Evolutionary conservation across 1,140 invertebrate genomes (phyloP).

Genomic region (Elysia chlorotica): DNA sequence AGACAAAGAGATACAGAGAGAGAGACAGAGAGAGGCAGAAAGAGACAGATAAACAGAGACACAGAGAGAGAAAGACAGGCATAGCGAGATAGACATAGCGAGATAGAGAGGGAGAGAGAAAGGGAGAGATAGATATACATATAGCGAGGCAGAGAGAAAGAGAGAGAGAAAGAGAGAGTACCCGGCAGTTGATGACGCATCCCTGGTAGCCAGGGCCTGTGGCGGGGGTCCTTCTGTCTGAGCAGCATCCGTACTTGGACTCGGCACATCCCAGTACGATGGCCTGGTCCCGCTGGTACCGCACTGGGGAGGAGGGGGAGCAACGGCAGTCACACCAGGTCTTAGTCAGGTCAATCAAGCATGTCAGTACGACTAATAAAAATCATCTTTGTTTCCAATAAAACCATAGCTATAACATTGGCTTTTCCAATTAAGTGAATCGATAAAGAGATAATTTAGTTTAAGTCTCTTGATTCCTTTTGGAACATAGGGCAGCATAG

Average conservation of each 20-base stretch:
- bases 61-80: conserved; percentile 1
- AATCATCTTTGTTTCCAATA: too few species aligned
- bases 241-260: conserved; percentile 13
- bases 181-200: not conserved
- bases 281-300: too few species aligned
- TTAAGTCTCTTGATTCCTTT: too few species aligned
- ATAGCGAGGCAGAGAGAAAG: not conserved
- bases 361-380: too few species aligned
- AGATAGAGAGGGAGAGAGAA: not conserved
- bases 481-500: too few species aligned
- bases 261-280: not conserved
- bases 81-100: too few species aligned
- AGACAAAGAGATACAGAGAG: conserved; percentile 2
- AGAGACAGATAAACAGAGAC: not conserved
- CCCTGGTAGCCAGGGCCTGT: not conserved
- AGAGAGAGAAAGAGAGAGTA: not conserved
- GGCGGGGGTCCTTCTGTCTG: conserved; percentile 3
- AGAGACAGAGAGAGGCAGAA: not conserved
- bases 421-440: too few species aligned
- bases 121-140: not conserved
- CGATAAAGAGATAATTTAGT: too few species aligned
- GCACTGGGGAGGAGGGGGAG: too few species aligned
- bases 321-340: too few species aligned
- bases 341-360: too few species aligned
- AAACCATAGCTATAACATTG: too few species aligned